phyloP scores from a whole-genome alignment of 2,888 invertebrate species.

The Pseudococcus viburni region DNA sequence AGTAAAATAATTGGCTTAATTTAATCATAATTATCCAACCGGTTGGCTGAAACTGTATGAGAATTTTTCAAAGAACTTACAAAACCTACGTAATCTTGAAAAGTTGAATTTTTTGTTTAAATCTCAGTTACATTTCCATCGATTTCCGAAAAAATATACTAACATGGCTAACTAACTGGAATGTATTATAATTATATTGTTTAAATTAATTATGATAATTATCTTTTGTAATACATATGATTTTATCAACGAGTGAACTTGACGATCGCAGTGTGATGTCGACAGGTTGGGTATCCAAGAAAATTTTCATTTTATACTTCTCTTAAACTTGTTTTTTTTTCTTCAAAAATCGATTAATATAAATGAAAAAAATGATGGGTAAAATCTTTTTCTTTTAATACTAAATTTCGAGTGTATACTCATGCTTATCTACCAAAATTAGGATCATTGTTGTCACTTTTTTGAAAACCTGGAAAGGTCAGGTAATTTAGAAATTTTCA shows the following conservation, averaged over 20 bases:
- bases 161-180: background rate
- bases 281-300: background rate
- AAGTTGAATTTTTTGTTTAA: background rate
- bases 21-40: background rate
- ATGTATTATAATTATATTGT: slow-evolving; percentile 22
- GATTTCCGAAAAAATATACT: background rate
- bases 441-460: too few species aligned
- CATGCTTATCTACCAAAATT: too few species aligned
- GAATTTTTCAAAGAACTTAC: background rate
- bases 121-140: background rate
- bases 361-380: background rate
- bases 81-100: background rate
- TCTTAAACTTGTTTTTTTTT: background rate
- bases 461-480: too few species aligned
- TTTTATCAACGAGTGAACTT: slow-evolving; percentile 31
- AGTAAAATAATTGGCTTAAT: background rate
- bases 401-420: background rate
- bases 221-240: background rate
- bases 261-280: background rate
- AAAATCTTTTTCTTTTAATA: background rate
- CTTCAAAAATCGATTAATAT: background rate
- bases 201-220: slow-evolving; percentile 9
- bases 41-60: background rate
- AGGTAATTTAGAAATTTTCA: too few species aligned
- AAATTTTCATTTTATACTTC: background rate